Evolutionary conservation across 2,113 vertebrate genomes (phyloP).

Genomic region (Leptobrachium leishanense): DNA sequence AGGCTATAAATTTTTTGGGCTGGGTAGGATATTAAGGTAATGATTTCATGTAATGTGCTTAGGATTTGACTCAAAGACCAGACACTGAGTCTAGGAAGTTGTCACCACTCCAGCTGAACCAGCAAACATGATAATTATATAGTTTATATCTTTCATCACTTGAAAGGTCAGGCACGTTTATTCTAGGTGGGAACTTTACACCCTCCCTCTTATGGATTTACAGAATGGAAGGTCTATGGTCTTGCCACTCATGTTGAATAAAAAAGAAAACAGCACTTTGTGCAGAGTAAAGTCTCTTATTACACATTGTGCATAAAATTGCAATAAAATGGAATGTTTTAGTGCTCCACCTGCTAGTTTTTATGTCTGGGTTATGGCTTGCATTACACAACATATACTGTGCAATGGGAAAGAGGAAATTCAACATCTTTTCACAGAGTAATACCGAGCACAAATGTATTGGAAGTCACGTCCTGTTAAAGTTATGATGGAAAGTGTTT

Average conservation of each 20-base stretch:
- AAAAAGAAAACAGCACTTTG: slow-evolving; percentile 43
- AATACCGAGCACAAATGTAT: slow-evolving; percentile 1
- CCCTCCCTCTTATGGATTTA: slow-evolving; percentile 34
- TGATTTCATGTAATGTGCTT: slow-evolving; percentile 58
- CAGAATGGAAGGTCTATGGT: slow-evolving; percentile 45
- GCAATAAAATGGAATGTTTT: slow-evolving; percentile 56
- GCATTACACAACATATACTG: slow-evolving; percentile 9
- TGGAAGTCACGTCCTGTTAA: background rate
- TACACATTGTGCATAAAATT: slow-evolving; percentile 47
- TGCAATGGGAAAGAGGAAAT: background rate
- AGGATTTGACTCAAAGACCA: slow-evolving; percentile 58
- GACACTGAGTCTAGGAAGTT: slow-evolving; percentile 57
- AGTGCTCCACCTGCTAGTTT: slow-evolving; percentile 56
- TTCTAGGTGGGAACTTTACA: slow-evolving; percentile 54
- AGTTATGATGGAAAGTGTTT: background rate
- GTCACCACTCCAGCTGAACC: slow-evolving; percentile 59
- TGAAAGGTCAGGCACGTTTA: slow-evolving; percentile 56
- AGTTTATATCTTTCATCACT: slow-evolving; percentile 56
- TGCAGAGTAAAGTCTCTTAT: slow-evolving; percentile 49
- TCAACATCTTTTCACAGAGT: slow-evolving; percentile 9
- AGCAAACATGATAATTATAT: slow-evolving; percentile 58
- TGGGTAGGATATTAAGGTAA: slow-evolving; percentile 52
- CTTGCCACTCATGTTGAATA: slow-evolving; percentile 46
- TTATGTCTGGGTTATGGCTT: slow-evolving; percentile 34
- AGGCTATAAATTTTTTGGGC: slow-evolving; percentile 49